Base-by-base conservation (phyloP, 1,140 invertebrate species). In the Trichomalopsis sarcophagae region DNA sequence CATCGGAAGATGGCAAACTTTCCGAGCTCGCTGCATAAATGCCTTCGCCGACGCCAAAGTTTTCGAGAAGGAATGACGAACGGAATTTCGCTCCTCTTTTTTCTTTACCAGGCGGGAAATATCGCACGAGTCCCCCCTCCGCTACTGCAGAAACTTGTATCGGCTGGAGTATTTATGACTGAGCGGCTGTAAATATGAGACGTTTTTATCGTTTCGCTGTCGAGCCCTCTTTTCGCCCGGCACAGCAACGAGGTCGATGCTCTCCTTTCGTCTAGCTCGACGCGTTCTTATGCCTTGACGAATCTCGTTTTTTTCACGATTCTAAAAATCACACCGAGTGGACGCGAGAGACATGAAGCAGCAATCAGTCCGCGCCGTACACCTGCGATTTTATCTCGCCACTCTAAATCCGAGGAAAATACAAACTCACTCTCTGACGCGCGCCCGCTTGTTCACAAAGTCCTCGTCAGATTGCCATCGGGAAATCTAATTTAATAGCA, bases 401-500 rank as follows among this genome's bases (percentile, higher is more conserved):
- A n/a, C 0, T 62, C 17, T 1, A 21, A 62, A 62, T 11, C 27
- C 23, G 23, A 71, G 23, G 30, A 71, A 71, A 71, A 11, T 71
- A 62, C 55, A 71, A 71, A 30, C 68, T 71, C 68, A 2, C 36
- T 44, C 21, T 27, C 27, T 27, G 27, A 27, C 1, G 47, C 40
- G 33, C 33, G 4, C 33, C 2, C 2, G 33, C 33, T 3, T 4
- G 33, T 6, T 36, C 11, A 77, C 40, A 77, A 80, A 69, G n/a
- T 69, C 40, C 5, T 62, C 80, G 68, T 81, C 80, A 81, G 71
- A 81, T 50, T 73, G 79, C 79, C 40, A 36, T 81, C 27, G 80
- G 68, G 27, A 81, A 81, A 73, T 81, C 80, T 71, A 81, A 81
- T 81, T 81, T 73, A 81, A 69, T 73, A 27, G 33, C 17, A 69